These are phyloP conservation scores for Psittacula echo DNA, from an alignment of 2,797 vertebrate species.

Conservation along the genomic window DNA sequence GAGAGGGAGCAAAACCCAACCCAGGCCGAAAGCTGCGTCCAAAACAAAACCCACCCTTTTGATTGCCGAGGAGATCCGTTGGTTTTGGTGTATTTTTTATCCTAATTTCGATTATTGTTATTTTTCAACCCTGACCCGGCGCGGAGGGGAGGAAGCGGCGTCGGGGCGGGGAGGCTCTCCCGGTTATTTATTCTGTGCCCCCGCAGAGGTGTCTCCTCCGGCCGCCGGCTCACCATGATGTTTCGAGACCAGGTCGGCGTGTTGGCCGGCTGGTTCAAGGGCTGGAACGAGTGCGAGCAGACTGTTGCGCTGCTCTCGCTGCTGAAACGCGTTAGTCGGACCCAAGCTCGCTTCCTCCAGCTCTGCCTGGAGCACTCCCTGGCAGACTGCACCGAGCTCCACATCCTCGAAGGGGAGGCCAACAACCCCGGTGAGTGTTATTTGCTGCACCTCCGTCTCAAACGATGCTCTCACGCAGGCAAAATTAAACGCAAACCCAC, in stretches of 20 bases:
- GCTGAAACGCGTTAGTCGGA: constrained; percentile 93
- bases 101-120: background rate
- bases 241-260: constrained; percentile 99
- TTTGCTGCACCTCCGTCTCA: background rate
- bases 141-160: constrained; percentile 19
- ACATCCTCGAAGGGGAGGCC: constrained; percentile 93
- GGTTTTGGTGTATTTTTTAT: background rate
- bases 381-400: constrained; percentile 93
- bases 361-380: constrained; percentile 97
- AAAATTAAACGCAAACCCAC: background rate
- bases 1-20: constrained; percentile 34
- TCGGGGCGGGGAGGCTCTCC: constrained; percentile 1
- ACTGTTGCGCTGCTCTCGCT: constrained; percentile 97
- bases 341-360: constrained; percentile 97
- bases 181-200: constrained; percentile 13
- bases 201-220: background rate
- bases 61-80: background rate
- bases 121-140: background rate
- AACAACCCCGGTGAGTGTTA: constrained; percentile 91
- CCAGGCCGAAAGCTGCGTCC: constrained; percentile 26
- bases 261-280: constrained; percentile 96
- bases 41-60: constrained; percentile 23
- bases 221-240: constrained; percentile 86
- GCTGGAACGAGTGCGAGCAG: constrained; percentile 99
- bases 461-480: background rate